Evolutionary conservation across 2,797 vertebrate genomes (phyloP), one percentile per base, ranked within the genome.

Genomic region (Sardinella longiceps): DNA sequence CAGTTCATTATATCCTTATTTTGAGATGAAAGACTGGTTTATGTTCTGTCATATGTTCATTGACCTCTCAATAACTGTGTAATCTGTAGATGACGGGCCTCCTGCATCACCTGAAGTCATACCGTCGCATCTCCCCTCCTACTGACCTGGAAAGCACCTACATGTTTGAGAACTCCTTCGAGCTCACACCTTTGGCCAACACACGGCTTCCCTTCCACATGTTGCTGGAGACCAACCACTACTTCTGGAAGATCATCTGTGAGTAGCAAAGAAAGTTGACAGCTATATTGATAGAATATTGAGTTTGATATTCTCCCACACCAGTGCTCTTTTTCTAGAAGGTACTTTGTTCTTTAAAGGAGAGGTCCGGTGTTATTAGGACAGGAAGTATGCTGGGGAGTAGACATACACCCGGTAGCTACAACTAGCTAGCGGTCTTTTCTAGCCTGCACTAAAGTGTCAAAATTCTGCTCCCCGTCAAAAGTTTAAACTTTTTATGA

Each of bases 241-340:
- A 95, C 86, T 99, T 96, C 94, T 99, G 98, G 98, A 97, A 95
- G 88, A 96, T 99, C 84, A 94, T 99, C 82, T 95, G 98, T 98
- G 91, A 84, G 97, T 96, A 18, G 11, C 45, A 33, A 3, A 25
- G n/a, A 11, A 11, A n/a, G n/a, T n/a, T n/a, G 0, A 43, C 33
- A 23, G 33, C 33, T 14, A 37, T 6, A 46, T 18, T 80, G 28
- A 33, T 66, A n/a, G n/a, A n/a, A n/a, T n/a, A n/a, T n/a, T n/a
- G n/a, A n/a, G n/a, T n/a, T n/a, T n/a, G n/a, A n/a, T n/a, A n/a
- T n/a, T n/a, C n/a, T n/a, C n/a, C n/a, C n/a, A n/a, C n/a, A n/a
- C n/a, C n/a, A n/a, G n/a, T n/a, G n/a, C n/a, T n/a, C n/a, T n/a
- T n/a, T n/a, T n/a, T n/a, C n/a, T n/a, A n/a, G n/a, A n/a, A n/a